Base-by-base conservation (phyloP, 2,797 vertebrate species). In the Ctenosaura bakeri region DNA sequence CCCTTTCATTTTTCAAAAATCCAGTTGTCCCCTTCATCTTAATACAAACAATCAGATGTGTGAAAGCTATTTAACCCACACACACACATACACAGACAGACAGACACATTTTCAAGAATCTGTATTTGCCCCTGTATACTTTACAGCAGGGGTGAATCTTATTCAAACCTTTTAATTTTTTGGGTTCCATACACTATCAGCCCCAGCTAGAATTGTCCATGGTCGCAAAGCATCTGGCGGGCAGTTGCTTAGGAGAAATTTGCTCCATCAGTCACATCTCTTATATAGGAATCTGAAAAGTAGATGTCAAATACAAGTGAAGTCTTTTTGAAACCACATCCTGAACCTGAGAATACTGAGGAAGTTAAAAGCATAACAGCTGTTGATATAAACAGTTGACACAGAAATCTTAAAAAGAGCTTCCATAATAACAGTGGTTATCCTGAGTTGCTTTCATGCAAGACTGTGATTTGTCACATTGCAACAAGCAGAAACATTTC, bases 331-430 rank as follows among this genome's bases (percentile, higher is more conserved):
- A 35, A 87, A 42, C 20, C 10, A 32, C 42, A 82, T 46, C 16
- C 26, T 42, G 14, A 50, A 76, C 54, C 69, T 50, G 16, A 8
- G 42, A 82, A 59, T 52, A 29, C 12, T 74, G 89, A 77, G 79
- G 79, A 82, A 66, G 22, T 87, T 29, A 76, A 77, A 87, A 20
- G 18, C 56, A 64, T 59, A 62, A 52, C 1, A 1, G 86, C 73
- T 2, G 6, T 38, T 74, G 35, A 38, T 74, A 38, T 20, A 35
- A 50, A 86, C 42, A 5, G 29, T 64, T 29, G 46, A 62, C 29
- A 13, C 24, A 64, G 38, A 73, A 66, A 32, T 89, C 59, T 89
- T 84, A 77, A 89, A 46, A 84, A 85, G 54, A 78, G 59, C 73
- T 8, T 78, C 26, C 56, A 24, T 38, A 22, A 22, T 42, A 22